A percentile compares a stretch with the other conserved stretches of the same genome.
phyloP scores from a whole-genome alignment of 2,888 invertebrate genomes.

The Spodoptera picta region DNA sequence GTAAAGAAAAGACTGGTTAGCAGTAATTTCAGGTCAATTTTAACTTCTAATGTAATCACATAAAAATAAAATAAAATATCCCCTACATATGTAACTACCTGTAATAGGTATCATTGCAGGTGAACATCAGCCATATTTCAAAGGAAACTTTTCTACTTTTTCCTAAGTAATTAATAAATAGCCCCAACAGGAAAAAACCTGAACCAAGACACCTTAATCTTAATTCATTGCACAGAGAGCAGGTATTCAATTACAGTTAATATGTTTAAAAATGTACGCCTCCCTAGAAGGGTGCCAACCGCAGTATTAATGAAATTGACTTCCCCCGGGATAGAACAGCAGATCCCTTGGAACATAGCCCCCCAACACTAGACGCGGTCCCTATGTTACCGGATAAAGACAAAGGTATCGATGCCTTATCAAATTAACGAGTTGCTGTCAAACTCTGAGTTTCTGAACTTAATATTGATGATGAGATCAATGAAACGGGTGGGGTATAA shows the following conservation, averaged over 20 bases:
- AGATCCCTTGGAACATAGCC: conserved; percentile 48
- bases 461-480: conserved; percentile 56
- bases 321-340: conserved; percentile 75
- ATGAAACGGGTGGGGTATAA: conserved; percentile 16
- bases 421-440: conserved; percentile 66
- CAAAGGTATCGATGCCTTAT: conserved; percentile 68
- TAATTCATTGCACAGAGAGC: conserved; percentile 79
- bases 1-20: too few relatives aligned
- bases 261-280: conserved; percentile 82
- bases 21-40: too few relatives aligned
- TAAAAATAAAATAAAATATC: too few relatives aligned
- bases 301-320: conserved; percentile 87
- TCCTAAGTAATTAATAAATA: too few relatives aligned
- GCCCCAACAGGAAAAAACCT: conserved; percentile 47
- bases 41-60: too few relatives aligned
- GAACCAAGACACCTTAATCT: conserved; percentile 72
- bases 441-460: conserved; percentile 56
- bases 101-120: too few relatives aligned
- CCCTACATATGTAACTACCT: too few relatives aligned
- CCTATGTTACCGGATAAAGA: conserved; percentile 61
- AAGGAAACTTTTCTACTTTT: too few relatives aligned
- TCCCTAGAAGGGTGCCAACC: conserved; percentile 71
- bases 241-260: conserved; percentile 83
- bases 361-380: conserved; percentile 57
- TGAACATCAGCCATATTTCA: too few relatives aligned